phyloP scores from a whole-genome alignment of 2,888 invertebrate genomes.

The Phalangium opilio region DNA sequence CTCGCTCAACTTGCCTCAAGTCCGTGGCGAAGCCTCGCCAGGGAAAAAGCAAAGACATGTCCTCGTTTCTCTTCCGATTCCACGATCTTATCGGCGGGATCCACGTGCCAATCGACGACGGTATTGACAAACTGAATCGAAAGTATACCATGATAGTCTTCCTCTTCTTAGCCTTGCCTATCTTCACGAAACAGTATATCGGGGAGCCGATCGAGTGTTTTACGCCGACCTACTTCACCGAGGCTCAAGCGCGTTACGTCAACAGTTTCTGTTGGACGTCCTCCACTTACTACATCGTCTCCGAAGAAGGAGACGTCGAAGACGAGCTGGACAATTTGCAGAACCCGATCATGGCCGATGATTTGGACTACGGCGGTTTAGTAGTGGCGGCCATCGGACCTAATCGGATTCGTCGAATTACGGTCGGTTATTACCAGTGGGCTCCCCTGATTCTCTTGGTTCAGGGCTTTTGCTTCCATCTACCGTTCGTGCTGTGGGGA shows the following conservation, averaged over 20 bases:
- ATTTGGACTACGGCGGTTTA: slow-evolving; percentile 21
- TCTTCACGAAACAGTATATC: slow-evolving; percentile 36
- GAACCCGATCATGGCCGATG: slow-evolving; percentile 22
- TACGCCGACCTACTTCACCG: slow-evolving; percentile 28
- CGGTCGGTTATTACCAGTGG: slow-evolving; percentile 31
- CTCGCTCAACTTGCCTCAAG: too few species aligned
- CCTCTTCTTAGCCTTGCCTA: slow-evolving; percentile 31
- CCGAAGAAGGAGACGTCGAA: slow-evolving; percentile 19
- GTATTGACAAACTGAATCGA: slow-evolving; percentile 34
- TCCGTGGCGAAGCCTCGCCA: neutral
- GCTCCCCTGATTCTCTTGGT: slow-evolving; percentile 28
- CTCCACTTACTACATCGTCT: slow-evolving; percentile 29
- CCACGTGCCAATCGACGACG: slow-evolving; percentile 31
- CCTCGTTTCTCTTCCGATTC: slow-evolving; percentile 23
- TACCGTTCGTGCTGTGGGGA: slow-evolving; percentile 33
- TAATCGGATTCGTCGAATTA: slow-evolving; percentile 21
- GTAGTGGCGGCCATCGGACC: slow-evolving; percentile 20
- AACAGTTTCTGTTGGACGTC: slow-evolving; percentile 30
- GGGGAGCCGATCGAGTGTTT: slow-evolving; percentile 36
- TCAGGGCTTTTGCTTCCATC: slow-evolving; percentile 31
- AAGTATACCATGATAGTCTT: slow-evolving; percentile 34
- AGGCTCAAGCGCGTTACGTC: slow-evolving; percentile 27
- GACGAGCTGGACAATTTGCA: slow-evolving; percentile 15
- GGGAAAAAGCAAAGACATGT: neutral
- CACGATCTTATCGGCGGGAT: slow-evolving; percentile 27